These are phyloP conservation scores for Gymnocypris eckloni DNA, from an alignment of 2,797 vertebrate species.

Conservation along the genomic window DNA sequence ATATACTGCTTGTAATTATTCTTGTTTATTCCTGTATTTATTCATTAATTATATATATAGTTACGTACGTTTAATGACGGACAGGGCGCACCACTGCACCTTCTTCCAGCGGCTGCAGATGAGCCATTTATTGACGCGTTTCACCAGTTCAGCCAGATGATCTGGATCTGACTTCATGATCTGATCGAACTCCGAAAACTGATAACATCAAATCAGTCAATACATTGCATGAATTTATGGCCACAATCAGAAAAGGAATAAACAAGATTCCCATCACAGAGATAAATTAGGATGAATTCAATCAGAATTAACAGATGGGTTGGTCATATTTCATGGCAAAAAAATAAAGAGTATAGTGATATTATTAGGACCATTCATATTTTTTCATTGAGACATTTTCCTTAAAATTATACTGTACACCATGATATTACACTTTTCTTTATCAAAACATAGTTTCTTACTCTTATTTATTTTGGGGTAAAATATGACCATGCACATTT, in stretches of 20 bases:
- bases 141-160: slow-evolving; percentile 92
- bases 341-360: not conserved
- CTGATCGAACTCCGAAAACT: slow-evolving; percentile 98
- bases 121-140: slow-evolving; percentile 94
- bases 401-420: too few species aligned
- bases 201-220: slow-evolving; percentile 8
- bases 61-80: slow-evolving; percentile 92
- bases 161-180: slow-evolving; percentile 99
- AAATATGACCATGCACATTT: not conserved
- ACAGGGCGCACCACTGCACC: slow-evolving; percentile 93
- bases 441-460: not conserved
- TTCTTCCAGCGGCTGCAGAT: slow-evolving; percentile 98
- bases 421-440: not conserved
- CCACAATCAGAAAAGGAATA: not conserved
- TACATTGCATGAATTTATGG: not conserved
- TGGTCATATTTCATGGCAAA: not conserved
- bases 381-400: too few species aligned
- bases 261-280: not conserved
- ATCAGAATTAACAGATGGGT: not conserved
- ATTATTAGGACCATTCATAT: too few species aligned
- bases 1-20: not conserved
- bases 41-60: not conserved
- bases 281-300: not conserved
- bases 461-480: not conserved
- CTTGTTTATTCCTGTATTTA: not conserved